phyloP scores from a whole-genome alignment of 2,113 vertebrate genomes.

The Polyodon spathula region DNA sequence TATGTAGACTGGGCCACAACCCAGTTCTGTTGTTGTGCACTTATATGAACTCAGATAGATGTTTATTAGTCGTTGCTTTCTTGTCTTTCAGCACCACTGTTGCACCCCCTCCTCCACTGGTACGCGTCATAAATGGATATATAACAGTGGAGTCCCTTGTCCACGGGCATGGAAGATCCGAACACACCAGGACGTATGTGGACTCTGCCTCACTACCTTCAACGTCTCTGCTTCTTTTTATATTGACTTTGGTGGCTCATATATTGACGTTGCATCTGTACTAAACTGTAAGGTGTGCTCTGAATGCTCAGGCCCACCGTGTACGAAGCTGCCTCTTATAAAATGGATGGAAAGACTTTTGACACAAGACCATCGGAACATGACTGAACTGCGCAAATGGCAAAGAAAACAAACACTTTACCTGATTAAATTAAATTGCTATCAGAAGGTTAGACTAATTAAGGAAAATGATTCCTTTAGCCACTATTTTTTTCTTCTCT shows the following conservation, averaged over 20 bases:
- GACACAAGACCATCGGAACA: not conserved
- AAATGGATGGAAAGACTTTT: slow-evolving; percentile 3
- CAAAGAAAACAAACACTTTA: slow-evolving; percentile 25
- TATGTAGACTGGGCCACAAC: not conserved
- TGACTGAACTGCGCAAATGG: not conserved
- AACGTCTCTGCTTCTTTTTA: slow-evolving; percentile 23
- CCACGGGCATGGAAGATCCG: slow-evolving; percentile 21
- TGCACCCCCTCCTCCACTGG: slow-evolving; percentile 52
- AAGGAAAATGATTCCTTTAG: slow-evolving; percentile 35
- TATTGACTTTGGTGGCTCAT: slow-evolving; percentile 32
- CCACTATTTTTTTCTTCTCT: slow-evolving; percentile 58
- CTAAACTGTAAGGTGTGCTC: not conserved
- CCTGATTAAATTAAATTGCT: slow-evolving; percentile 36
- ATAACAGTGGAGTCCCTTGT: slow-evolving; percentile 51
- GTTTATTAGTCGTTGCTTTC: not conserved
- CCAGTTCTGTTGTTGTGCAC: not conserved
- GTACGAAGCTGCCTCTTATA: slow-evolving; percentile 8
- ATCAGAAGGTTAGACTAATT: slow-evolving; percentile 25
- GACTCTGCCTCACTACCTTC: slow-evolving; percentile 18
- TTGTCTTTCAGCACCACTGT: slow-evolving; percentile 48
- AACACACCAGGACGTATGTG: slow-evolving; percentile 27
- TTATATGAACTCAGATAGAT: not conserved
- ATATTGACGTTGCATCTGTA: slow-evolving; percentile 23
- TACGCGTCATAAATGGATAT: slow-evolving; percentile 65
- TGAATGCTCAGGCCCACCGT: slow-evolving; percentile 8